Evolutionary conservation across 92 coral and sea anemone species (phyloP), one percentile per base, ranked within the genome.

Genomic region (Ricordea florida): DNA sequence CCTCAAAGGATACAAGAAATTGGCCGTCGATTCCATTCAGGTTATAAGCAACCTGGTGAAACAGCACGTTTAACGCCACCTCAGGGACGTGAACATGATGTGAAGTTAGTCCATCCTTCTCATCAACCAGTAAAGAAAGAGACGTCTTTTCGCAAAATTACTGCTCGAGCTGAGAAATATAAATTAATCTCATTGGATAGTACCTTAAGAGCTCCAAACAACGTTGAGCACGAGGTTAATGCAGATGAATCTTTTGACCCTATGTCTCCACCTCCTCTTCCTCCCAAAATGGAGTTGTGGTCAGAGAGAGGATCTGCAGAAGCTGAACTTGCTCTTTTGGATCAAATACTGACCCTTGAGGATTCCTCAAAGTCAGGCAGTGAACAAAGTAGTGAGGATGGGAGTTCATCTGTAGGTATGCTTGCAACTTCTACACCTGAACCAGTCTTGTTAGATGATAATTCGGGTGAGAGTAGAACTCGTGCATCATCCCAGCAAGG

Each of bases 251-350:
- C 77, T 28, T 53, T 53, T 16, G 77, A 70, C 30, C 64, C 77
- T 10, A 70, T 70, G 66, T 91, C 98, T 5, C 96, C 98, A 20
- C 97, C 97, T 8, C 86, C 89, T 28, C 93, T 82, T 1, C 97
- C 97, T 8, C 92, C 92, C 15, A 72, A 70, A 38, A 79, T 67
- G 72, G 79, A 71, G 24, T 65, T 70, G 10, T 70, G 66, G 77
- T 70, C 77, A 0, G 77, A 53, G 66, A 33, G 53, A 28, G 77
- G 31, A 18, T 17, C 77, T 22, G 65, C 49, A 5, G 60, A 57
- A 20, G 72, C 82, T 27, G 65, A 90, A 52, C 89, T 82, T 21
- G 92, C 69, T 29, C 41, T 78, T 35, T 30, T 90, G 46, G 72
- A 87, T 66, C 87, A 87, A 29, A 72, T 87, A 68, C 69, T 82